Conservation (phyloP, 2,888 invertebrate species). For the Xestia ashworthii region DNA sequence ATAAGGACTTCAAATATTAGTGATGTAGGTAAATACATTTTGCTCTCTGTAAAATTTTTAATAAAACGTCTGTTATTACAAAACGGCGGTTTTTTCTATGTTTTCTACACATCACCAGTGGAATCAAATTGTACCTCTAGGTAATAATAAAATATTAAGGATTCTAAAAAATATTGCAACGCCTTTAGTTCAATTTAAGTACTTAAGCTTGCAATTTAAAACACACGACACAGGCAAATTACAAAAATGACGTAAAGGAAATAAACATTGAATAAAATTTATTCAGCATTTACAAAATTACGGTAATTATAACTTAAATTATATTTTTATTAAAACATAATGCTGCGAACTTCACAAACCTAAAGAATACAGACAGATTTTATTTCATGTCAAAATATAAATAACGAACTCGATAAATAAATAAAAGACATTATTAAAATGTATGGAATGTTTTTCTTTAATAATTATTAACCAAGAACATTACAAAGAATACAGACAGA, state of each 20-base stretch:
- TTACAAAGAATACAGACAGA: conserved; percentile 45
- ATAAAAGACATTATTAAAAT: conserved; percentile 35
- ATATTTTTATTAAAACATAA: conserved; percentile 38
- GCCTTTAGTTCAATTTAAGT: neutral
- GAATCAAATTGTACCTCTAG: no score
- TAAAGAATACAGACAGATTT: neutral
- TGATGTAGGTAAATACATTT: no score
- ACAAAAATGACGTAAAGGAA: conserved; percentile 41
- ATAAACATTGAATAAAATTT: conserved; percentile 75
- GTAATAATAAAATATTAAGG: no score
- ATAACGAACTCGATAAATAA: conserved; percentile 18
- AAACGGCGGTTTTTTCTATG: no score
- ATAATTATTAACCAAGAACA: conserved; percentile 37
- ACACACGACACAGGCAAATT: neutral
- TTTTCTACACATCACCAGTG: no score
- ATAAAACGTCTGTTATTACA: no score
- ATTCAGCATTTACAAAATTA: conserved; percentile 66
- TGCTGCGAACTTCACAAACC: conserved; percentile 22
- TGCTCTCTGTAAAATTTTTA: no score
- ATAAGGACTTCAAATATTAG: no score
- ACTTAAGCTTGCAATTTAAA: neutral
- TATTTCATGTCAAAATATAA: conserved; percentile 24
- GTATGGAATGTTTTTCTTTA: conserved; percentile 59
- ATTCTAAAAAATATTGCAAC: neutral
- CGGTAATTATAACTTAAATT: conserved; percentile 36